Percentiles rank a stretch among this genome's conserved stretches.
phyloP scores from a whole-genome alignment of 2,888 invertebrate genomes.

The Lymantria monacha region DNA sequence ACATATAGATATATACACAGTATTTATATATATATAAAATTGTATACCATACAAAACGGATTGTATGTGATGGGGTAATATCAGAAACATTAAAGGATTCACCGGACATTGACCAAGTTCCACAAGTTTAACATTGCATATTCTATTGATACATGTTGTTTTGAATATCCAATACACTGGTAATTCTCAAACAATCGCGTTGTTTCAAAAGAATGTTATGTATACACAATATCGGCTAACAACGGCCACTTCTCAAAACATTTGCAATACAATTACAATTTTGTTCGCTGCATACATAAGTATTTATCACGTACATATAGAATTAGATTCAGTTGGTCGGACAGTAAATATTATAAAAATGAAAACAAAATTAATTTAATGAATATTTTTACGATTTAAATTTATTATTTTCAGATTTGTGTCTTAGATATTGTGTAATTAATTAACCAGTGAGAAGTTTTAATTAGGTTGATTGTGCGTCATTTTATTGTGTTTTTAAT shows the following conservation, averaged over 20 bases:
- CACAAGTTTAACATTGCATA: conserved; percentile 46
- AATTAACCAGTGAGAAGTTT: conserved; percentile 14
- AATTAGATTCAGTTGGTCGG: conserved; percentile 4
- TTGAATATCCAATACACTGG: conserved; percentile 49
- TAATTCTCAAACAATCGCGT: conserved; percentile 56
- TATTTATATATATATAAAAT: conserved; percentile 7
- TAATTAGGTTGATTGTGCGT: background rate
- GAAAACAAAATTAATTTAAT: conserved; percentile 7
- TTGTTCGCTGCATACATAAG: conserved; percentile 20
- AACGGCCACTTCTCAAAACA: conserved; percentile 49
- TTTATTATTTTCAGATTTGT: conserved; percentile 8
- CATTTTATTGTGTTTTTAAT: background rate
- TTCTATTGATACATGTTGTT: conserved; percentile 46
- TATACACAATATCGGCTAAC: conserved; percentile 54
- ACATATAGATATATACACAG: conserved; percentile 6
- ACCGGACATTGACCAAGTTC: conserved; percentile 67
- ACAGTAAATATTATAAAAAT: background rate
- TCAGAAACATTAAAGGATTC: conserved; percentile 41
- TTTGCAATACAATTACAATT: conserved; percentile 40
- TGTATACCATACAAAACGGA: background rate
- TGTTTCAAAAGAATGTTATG: conserved; percentile 59
- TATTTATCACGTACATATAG: conserved; percentile 20
- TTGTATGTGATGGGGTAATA: conserved; percentile 25
- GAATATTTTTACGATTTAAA: conserved; percentile 2
- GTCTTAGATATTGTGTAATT: conserved; percentile 8